Evolutionary conservation across 2,888 invertebrate species (phyloP).

Genomic region (Tetragonisca angustula): DNA sequence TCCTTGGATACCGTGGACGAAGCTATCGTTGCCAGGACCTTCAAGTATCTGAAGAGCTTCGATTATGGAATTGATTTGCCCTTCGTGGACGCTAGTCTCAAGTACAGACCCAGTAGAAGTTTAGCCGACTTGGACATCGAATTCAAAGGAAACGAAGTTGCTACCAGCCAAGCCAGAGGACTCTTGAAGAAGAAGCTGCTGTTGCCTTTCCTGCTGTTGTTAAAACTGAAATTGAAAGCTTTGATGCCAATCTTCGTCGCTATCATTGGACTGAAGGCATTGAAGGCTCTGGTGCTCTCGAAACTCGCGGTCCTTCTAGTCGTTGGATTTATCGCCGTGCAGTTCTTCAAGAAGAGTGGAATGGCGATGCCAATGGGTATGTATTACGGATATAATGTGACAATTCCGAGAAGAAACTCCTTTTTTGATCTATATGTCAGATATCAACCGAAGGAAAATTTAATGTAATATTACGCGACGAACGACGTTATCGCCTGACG

Average conservation of each 20-base stretch:
- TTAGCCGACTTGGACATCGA: slow-evolving; percentile 83
- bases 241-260: slow-evolving; percentile 93
- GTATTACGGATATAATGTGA: slow-evolving; percentile 35
- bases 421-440: too few species aligned
- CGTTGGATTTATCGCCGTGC: slow-evolving; percentile 92
- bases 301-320: slow-evolving; percentile 93
- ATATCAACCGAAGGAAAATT: neutral
- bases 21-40: slow-evolving; percentile 90
- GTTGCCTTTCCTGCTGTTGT: slow-evolving; percentile 90
- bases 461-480: too few species aligned
- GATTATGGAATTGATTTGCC: slow-evolving; percentile 91
- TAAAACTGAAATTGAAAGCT: slow-evolving; percentile 93
- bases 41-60: slow-evolving; percentile 89
- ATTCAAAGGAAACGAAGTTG: slow-evolving; percentile 79
- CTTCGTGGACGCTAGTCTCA: slow-evolving; percentile 77
- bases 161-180: slow-evolving; percentile 87
- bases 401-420: neutral
- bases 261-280: slow-evolving; percentile 91
- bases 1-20: slow-evolving; percentile 86
- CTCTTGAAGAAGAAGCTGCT: slow-evolving; percentile 92
- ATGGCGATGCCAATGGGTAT: slow-evolving; percentile 82
- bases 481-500: neutral
- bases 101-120: slow-evolving; percentile 81
- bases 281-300: slow-evolving; percentile 93
- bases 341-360: slow-evolving; percentile 92